Conservation (phyloP, 2,113 vertebrate genomes). For the Halichoeres trimaculatus region DNA sequence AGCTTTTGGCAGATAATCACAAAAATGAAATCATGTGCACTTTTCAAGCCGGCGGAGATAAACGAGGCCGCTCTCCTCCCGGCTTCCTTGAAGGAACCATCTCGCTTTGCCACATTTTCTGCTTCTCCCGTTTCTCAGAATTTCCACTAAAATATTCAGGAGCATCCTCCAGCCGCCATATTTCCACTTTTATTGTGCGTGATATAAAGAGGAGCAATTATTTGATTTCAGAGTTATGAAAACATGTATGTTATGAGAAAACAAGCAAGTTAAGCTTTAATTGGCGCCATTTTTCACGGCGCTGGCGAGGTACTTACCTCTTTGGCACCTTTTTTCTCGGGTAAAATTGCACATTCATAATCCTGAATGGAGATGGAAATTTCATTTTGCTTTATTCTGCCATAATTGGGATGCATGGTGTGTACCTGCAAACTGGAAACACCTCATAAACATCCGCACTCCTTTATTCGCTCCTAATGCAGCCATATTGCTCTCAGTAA, state of each 20-base stretch:
- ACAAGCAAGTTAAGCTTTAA: conserved; percentile 99
- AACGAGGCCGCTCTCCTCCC: conserved; percentile 90
- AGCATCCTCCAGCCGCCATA: conserved; percentile 92
- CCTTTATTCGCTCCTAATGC: conserved; percentile 71
- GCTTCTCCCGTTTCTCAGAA: conserved; percentile 78
- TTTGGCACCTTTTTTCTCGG: conserved; percentile 89
- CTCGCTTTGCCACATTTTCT: conserved; percentile 89
- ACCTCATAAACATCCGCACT: conserved; percentile 67
- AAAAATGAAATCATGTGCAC: conserved; percentile 91
- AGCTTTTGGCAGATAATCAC: conserved; percentile 93
- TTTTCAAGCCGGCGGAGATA: conserved; percentile 90
- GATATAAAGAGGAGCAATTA: conserved; percentile 98
- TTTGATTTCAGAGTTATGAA: conserved; percentile 99
- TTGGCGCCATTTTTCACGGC: conserved; percentile 97
- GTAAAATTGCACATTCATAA: conserved; percentile 95
- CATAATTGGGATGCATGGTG: conserved; percentile 84
- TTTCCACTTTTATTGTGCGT: conserved; percentile 97
- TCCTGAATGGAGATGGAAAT: conserved; percentile 89
- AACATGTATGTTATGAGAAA: conserved; percentile 99
- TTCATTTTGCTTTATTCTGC: conserved; percentile 81
- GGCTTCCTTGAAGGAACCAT: conserved; percentile 89
- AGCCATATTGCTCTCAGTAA: conserved; percentile 72
- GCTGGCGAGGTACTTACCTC: conserved; percentile 97
- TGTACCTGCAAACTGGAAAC: conserved; percentile 76
- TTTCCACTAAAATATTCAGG: conserved; percentile 95